Evolutionary conservation across 2,888 invertebrate genomes (phyloP).

Genomic region (Slavum lentiscoides): DNA sequence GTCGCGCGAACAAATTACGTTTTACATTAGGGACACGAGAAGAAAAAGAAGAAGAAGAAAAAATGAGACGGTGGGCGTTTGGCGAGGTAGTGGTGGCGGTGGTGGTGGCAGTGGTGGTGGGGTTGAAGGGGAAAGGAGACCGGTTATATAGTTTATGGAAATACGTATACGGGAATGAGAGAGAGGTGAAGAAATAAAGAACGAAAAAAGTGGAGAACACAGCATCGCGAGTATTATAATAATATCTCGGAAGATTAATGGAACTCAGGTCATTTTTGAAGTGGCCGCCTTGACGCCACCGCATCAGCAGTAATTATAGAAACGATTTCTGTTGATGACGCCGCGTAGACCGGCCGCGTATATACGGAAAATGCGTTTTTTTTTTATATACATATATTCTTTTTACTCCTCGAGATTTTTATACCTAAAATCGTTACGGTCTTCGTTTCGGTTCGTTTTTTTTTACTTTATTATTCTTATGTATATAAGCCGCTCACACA

Average conservation of each 20-base stretch:
- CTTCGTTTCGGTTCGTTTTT: no score
- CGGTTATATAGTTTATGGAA: conserved; percentile 49
- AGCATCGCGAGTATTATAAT: conserved; percentile 34
- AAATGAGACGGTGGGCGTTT: no score
- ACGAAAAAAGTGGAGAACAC: no score
- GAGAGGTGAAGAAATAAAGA: no score
- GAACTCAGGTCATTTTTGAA: conserved; percentile 51
- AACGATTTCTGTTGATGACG: conserved; percentile 49
- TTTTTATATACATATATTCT: no score
- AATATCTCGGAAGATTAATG: conserved; percentile 52
- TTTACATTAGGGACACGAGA: conserved; percentile 36
- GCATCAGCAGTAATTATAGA: conserved; percentile 40
- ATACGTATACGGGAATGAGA: not conserved
- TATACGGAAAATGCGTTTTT: conserved; percentile 12
- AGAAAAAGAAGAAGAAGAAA: not conserved
- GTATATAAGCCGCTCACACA: no score
- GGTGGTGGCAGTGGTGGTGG: no score
- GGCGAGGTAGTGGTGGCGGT: no score
- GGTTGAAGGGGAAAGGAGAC: conserved; percentile 15
- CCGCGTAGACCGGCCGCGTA: not conserved
- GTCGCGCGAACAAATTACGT: conserved; percentile 52
- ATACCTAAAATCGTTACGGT: no score
- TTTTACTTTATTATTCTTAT: no score
- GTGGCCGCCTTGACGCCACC: conserved; percentile 52
- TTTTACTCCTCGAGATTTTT: no score